Evolutionary conservation across 1,140 invertebrate genomes (phyloP).

Genomic region (Tetramorium alpestre): DNA sequence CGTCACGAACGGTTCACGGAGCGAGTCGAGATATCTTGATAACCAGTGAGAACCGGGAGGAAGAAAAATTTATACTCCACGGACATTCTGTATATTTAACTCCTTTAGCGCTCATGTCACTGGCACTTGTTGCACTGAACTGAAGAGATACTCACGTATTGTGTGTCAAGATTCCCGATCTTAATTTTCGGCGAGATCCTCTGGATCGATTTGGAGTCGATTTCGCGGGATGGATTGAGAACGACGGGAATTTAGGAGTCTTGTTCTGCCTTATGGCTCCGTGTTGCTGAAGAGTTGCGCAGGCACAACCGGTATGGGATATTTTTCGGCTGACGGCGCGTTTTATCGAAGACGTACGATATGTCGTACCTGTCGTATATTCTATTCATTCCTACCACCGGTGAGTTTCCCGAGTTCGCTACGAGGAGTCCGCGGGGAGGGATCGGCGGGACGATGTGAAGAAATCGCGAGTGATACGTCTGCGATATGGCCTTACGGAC

Average conservation of each 20-base stretch:
- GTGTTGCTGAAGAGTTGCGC: not conserved
- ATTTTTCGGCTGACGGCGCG: constrained; percentile 35
- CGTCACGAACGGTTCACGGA: not conserved
- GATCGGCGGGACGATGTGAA: not conserved
- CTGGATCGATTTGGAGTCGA: not conserved
- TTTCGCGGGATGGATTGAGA: not conserved
- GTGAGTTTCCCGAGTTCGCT: constrained; percentile 45
- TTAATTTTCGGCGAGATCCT: constrained; percentile 3
- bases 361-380: not conserved
- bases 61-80: constrained; percentile 17
- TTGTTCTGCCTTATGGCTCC: not conserved
- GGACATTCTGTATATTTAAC: constrained; percentile 7
- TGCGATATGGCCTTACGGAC: constrained; percentile 67
- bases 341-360: constrained; percentile 35
- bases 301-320: not conserved
- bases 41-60: not conserved
- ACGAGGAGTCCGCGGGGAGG: not conserved
- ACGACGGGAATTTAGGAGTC: not conserved
- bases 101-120: constrained; percentile 13
- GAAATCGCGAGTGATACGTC: constrained; percentile 45
- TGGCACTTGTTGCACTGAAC: constrained; percentile 31
- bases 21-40: not conserved
- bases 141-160: not conserved
- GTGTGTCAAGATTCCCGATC: not conserved
- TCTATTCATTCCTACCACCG: constrained; percentile 20